Evolutionary conservation across 2,113 vertebrate species (phyloP).

Genomic region (Cygnus atratus): DNA sequence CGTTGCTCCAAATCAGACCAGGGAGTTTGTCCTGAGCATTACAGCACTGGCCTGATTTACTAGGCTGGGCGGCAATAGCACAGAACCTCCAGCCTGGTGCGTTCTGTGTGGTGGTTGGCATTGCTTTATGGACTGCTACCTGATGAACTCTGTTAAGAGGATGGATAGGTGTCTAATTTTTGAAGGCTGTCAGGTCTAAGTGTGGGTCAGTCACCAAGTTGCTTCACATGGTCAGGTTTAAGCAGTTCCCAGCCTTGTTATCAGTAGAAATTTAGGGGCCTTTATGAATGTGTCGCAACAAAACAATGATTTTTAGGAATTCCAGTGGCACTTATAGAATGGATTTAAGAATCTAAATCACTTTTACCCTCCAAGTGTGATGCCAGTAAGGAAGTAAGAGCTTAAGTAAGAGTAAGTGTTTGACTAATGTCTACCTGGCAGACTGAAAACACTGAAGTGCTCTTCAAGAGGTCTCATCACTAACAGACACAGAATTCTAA

Average conservation of each 20-base stretch:
- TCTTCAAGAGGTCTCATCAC: background rate
- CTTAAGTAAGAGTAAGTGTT: background rate
- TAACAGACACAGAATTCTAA: background rate
- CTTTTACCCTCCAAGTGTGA: background rate
- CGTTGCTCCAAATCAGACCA: background rate
- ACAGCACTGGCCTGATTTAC: background rate
- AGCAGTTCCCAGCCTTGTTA: background rate
- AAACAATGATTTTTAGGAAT: background rate
- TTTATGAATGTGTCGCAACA: background rate
- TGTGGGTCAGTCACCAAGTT: background rate
- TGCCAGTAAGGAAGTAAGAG: background rate
- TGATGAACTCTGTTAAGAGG: background rate
- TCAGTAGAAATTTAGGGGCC: background rate
- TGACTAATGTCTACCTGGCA: background rate
- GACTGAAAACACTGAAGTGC: background rate
- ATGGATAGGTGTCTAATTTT: background rate
- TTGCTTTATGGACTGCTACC: background rate
- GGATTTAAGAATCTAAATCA: background rate
- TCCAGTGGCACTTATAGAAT: background rate
- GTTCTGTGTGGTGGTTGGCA: background rate
- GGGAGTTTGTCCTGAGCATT: background rate
- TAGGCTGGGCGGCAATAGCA: background rate
- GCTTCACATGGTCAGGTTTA: background rate
- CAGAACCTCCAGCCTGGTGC: background rate
- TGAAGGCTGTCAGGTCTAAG: background rate